Evolutionary conservation across 2,113 vertebrate genomes (phyloP).

Genomic region (Peromyscus californicus): DNA sequence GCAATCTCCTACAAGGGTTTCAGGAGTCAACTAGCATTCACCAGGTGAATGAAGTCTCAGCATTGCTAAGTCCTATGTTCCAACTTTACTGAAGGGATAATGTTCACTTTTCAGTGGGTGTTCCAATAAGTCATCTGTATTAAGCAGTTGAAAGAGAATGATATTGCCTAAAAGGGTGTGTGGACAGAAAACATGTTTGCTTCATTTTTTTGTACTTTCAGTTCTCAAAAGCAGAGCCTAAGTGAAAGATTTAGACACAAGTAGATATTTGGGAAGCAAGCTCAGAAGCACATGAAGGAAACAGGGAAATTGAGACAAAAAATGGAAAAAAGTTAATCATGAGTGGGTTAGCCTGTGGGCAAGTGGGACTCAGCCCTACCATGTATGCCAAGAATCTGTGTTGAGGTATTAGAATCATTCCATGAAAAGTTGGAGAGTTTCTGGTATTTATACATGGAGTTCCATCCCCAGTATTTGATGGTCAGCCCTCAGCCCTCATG

Average conservation of each 20-base stretch:
- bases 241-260: conserved; percentile 24
- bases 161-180: neutral
- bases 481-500: neutral
- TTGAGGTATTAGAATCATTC: neutral
- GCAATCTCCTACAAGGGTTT: conserved; percentile 4
- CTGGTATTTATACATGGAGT: neutral
- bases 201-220: conserved; percentile 22
- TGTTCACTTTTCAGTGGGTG: conserved; percentile 16
- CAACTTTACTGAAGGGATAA: conserved; percentile 15
- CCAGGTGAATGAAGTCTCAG: neutral
- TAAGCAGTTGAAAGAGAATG: neutral
- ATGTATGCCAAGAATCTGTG: neutral
- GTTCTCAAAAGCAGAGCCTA: conserved; percentile 41
- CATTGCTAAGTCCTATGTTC: neutral
- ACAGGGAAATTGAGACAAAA: neutral
- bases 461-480: neutral
- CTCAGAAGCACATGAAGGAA: conserved; percentile 40
- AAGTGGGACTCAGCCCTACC: neutral
- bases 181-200: conserved; percentile 1
- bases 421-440: neutral
- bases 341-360: neutral
- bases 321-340: neutral
- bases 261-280: neutral
- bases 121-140: neutral
- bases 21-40: conserved; percentile 5